Evolutionary conservation across 2,797 vertebrate genomes (phyloP).

Genomic region (Mycteria americana): DNA sequence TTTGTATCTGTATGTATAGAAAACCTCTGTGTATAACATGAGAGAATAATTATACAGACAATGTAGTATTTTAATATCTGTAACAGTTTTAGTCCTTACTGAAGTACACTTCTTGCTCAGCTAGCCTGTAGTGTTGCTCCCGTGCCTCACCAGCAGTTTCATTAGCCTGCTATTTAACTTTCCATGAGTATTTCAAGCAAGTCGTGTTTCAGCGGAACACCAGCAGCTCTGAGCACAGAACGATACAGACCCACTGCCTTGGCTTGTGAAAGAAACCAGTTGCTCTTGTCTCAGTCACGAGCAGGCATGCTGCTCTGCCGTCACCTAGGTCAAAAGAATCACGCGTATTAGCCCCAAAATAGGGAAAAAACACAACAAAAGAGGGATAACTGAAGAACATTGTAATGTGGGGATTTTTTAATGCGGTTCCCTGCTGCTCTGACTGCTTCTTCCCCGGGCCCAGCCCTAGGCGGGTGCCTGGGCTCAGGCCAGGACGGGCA

Average conservation of each 20-base stretch:
- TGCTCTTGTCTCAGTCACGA: rapidly evolving
- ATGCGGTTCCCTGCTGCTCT: not conserved
- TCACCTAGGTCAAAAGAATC: not conserved
- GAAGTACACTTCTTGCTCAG: not conserved
- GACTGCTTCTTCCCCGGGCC: rapidly evolving
- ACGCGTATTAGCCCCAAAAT: rapidly evolving
- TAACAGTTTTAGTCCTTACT: not conserved
- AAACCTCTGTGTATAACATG: not conserved
- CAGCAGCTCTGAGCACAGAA: not conserved
- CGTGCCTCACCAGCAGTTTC: not conserved
- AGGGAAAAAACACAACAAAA: not conserved
- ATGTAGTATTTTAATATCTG: rapidly evolving
- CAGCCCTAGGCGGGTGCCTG: not conserved
- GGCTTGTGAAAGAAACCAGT: not conserved
- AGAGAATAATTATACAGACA: not conserved
- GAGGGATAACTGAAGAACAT: not conserved
- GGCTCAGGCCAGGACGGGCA: not conserved
- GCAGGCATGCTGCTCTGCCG: not conserved
- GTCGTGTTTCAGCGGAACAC: not conserved
- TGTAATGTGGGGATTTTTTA: not conserved
- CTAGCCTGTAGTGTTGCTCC: not conserved
- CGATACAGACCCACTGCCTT: not conserved
- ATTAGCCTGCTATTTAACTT: not conserved
- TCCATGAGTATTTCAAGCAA: not conserved
- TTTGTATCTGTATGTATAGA: not conserved